phyloP scores from a whole-genome alignment of 2,888 invertebrate species.

The Catotricha subobsoleta region DNA sequence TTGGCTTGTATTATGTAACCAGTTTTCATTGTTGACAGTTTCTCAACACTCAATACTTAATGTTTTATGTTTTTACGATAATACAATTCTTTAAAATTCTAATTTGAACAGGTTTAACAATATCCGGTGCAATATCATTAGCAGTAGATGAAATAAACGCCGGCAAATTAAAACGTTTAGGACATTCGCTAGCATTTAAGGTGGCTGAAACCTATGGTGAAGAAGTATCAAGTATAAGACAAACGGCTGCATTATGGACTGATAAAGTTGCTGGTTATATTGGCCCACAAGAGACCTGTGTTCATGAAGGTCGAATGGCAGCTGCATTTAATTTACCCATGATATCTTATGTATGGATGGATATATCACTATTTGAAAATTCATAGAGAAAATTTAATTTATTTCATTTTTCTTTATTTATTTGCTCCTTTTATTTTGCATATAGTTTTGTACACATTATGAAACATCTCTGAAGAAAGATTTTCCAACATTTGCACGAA shows the following conservation, averaged over 20 bases:
- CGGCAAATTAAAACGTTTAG: conserved; percentile 35
- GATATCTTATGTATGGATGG: conserved; percentile 76
- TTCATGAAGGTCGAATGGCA: conserved; percentile 85
- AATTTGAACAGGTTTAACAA: conserved; percentile 33
- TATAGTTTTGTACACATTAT: conserved; percentile 77
- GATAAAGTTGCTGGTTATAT: conserved; percentile 73
- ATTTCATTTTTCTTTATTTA: not conserved
- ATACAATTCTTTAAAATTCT: no score
- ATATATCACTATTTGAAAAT: not conserved
- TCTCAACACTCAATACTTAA: no score
- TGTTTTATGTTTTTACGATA: no score
- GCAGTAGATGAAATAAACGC: conserved; percentile 69
- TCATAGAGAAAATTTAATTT: not conserved
- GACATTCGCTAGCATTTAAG: conserved; percentile 58
- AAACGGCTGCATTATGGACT: conserved; percentile 70
- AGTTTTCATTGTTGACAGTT: no score
- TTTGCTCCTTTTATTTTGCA: not conserved
- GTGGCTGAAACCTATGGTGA: conserved; percentile 84
- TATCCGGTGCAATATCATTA: conserved; percentile 68
- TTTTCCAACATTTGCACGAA: conserved; percentile 82
- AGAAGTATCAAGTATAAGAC: conserved; percentile 68
- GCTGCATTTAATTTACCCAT: conserved; percentile 87
- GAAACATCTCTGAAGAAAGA: conserved; percentile 74
- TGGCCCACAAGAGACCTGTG: conserved; percentile 66
- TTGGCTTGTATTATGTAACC: no score